Conservation (phyloP, 2,113 vertebrate genomes). For the Phaethon lepturus region DNA sequence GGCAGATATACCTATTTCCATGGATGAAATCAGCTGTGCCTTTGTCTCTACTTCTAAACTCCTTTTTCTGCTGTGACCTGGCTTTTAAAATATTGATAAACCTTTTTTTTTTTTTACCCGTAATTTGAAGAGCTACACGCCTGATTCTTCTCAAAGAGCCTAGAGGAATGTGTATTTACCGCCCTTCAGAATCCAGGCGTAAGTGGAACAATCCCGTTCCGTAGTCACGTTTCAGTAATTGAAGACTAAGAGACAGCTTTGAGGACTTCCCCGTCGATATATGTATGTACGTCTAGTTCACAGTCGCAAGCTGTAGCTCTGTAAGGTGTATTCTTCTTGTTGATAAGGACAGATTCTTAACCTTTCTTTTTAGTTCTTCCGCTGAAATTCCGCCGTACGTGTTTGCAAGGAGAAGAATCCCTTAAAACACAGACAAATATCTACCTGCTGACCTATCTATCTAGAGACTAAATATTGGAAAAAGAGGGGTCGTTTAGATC, state of each 20-base stretch:
- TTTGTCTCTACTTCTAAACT: slow-evolving; percentile 7
- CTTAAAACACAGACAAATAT: neutral
- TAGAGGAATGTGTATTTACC: neutral
- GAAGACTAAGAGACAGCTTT: neutral
- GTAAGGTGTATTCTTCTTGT: neutral
- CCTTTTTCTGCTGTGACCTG: neutral
- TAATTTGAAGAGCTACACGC: neutral
- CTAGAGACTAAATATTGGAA: neutral
- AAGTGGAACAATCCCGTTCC: neutral
- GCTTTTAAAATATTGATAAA: neutral
- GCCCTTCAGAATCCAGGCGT: neutral
- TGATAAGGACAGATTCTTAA: neutral
- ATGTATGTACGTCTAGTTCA: accelerated
- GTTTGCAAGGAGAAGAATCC: neutral
- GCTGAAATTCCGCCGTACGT: neutral
- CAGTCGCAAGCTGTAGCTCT: neutral
- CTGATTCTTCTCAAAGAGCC: neutral
- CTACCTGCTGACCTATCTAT: neutral
- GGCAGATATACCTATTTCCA: neutral
- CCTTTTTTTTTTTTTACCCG: neutral
- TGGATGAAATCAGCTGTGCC: neutral
- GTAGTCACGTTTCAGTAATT: neutral
- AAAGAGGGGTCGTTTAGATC: slow-evolving; percentile 13
- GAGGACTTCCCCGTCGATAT: neutral
- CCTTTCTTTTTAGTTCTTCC: neutral